These are phyloP conservation scores for Isichthys henryi DNA, from an alignment of 2,113 vertebrate genomes.

Conservation along the genomic window DNA sequence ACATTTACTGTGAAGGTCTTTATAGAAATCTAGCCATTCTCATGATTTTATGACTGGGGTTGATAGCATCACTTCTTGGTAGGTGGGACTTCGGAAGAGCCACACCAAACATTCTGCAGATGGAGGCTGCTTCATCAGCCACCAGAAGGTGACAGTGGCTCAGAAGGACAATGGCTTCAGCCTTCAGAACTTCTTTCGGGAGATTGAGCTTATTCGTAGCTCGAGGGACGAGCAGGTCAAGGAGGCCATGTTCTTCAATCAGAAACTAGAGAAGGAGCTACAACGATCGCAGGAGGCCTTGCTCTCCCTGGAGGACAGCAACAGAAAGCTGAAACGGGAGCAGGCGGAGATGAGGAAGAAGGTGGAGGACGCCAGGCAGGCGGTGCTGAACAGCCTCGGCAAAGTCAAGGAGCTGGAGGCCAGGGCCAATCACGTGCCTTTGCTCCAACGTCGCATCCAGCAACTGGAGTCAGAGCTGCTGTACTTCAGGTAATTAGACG, in stretches of 20 bases:
- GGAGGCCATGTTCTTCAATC: constrained; percentile 63
- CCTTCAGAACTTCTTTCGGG: constrained; percentile 63
- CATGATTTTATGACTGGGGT: neutral
- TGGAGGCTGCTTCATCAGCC: constrained; percentile 55
- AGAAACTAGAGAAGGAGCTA: constrained; percentile 74
- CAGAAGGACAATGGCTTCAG: constrained; percentile 40
- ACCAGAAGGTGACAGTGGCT: constrained; percentile 35
- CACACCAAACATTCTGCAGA: constrained; percentile 62
- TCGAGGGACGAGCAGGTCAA: constrained; percentile 67
- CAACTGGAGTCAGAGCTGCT: constrained; percentile 74
- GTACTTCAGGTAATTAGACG: constrained; percentile 69
- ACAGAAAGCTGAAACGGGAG: constrained; percentile 66
- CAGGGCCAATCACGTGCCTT: constrained; percentile 67
- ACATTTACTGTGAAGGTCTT: neutral
- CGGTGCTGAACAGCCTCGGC: constrained; percentile 66
- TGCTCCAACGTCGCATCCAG: constrained; percentile 63
- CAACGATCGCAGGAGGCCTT: constrained; percentile 62
- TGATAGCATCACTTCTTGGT: neutral
- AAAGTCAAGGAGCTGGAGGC: constrained; percentile 84
- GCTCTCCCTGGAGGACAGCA: constrained; percentile 66
- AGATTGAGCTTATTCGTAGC: constrained; percentile 64
- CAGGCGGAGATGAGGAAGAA: constrained; percentile 76
- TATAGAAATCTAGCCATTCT: neutral
- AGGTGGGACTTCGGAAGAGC: constrained; percentile 88
- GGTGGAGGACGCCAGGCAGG: constrained; percentile 75